These are phyloP conservation scores for Morelia viridis DNA, from an alignment of 2,797 vertebrate genomes.

Conservation along the genomic window DNA sequence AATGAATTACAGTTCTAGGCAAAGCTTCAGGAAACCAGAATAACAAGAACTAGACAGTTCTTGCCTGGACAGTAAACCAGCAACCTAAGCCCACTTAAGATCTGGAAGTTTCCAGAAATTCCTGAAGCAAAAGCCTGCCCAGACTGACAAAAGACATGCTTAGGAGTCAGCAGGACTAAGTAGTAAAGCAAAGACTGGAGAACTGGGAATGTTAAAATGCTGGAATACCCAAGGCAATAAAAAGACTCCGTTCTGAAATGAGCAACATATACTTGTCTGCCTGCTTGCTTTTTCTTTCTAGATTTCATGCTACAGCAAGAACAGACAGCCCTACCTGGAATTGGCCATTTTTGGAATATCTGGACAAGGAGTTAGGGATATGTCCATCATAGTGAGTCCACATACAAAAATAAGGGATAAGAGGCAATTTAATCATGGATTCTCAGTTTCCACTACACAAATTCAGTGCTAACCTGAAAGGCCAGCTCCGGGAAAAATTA, in stretches of 20 bases:
- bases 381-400: background rate
- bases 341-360: too few species aligned
- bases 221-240: background rate
- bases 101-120: background rate
- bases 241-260: background rate
- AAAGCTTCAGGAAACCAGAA: background rate
- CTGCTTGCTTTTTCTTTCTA: background rate
- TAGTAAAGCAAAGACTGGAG: background rate
- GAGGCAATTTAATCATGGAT: background rate
- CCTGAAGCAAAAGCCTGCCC: background rate
- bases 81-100: background rate
- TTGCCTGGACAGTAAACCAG: background rate
- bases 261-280: background rate
- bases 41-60: background rate
- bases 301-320: too few species aligned
- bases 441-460: background rate
- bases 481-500: background rate
- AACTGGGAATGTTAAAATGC: background rate
- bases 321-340: too few species aligned
- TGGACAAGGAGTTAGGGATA: too few species aligned
- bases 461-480: background rate
- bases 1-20: background rate
- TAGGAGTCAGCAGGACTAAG: background rate
- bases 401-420: background rate
- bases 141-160: background rate